Conservation (phyloP, 2,888 invertebrate species). For the Sialis lutaria region DNA sequence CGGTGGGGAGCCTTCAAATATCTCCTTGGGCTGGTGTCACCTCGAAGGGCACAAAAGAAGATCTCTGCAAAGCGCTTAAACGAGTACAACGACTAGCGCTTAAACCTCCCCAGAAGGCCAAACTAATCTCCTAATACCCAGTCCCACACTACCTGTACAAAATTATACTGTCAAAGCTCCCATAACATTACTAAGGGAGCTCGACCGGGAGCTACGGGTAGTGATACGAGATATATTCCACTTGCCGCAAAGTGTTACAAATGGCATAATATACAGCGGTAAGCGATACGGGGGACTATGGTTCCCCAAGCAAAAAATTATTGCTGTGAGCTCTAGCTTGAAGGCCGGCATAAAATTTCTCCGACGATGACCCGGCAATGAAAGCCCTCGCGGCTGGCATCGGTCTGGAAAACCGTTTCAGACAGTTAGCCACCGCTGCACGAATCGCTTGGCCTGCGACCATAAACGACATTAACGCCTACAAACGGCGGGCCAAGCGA, state of each 20-base stretch:
- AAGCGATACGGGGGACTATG: not conserved
- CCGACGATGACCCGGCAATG: no score
- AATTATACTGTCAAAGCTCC: not conserved
- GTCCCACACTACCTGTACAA: not conserved
- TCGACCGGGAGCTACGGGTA: not conserved
- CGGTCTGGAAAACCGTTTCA: no score
- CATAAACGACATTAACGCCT: constrained; percentile 3
- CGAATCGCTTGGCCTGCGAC: constrained; percentile 12
- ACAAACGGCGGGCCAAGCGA: constrained; percentile 9
- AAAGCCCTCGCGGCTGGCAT: no score
- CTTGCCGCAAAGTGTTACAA: not conserved
- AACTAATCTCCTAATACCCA: not conserved
- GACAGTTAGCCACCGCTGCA: no score
- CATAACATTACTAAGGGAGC: not conserved
- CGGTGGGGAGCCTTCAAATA: not conserved
- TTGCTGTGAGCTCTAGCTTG: no score
- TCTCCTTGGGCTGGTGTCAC: not conserved
- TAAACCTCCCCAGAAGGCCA: not conserved
- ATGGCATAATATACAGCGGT: not conserved
- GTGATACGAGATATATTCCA: not conserved
- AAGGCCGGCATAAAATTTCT: no score
- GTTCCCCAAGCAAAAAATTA: not conserved
- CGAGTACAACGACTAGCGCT: not conserved
- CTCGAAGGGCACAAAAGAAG: not conserved
- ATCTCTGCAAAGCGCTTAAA: not conserved